Base-by-base conservation (phyloP, 2,113 vertebrate species). In the Neopipo cinnamomea region DNA sequence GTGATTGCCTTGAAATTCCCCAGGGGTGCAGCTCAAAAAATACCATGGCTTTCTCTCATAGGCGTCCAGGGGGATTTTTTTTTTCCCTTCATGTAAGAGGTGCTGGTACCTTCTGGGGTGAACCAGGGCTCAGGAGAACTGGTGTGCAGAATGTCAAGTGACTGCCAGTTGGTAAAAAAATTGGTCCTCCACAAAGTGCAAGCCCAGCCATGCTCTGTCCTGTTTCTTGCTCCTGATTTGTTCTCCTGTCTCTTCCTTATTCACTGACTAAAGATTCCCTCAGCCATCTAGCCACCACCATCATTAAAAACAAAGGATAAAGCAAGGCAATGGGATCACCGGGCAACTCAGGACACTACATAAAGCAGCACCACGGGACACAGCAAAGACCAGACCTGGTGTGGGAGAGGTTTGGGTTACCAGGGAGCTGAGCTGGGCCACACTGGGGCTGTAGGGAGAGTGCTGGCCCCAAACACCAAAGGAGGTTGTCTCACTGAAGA, bases 1-100 rank as follows among this genome's bases (percentile, higher is more conserved):
- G 15, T 55, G 65, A 90, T 86, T 90, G 90, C 88, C 79, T 82
- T 94, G 93, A 96, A 97, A 96, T 94, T 44, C 92, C 96, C 90
- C 92, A 67, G 65, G 82, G 12, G 50, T 84, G 75, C 55, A 80
- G 63, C 82, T 85, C 75, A 83, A 91, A 95, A 95, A 88, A 85
- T 88, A 91, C 94, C 78, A 79, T 35, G 0, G 8, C 37, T 42
- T 68, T 88, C 37, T 91, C 55, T 78, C 55, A 44, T 1, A 67
- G 59, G 50, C 39, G 74, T 1, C 6, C 33, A 35, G 49, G 66
- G 59, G 55, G 73, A 52, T 74, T 76, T 31, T 86, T 56, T 31
- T 86, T 56, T 67, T 39, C 14, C 53, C 13, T 81, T 53, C 1
- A 1, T 80, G 4, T 53, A 35, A 79, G 27, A 67, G 33, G n/a